These are phyloP conservation scores for Lasioglossum zephyrum DNA, from an alignment of 2,888 invertebrate genomes.

Conservation along the genomic window DNA sequence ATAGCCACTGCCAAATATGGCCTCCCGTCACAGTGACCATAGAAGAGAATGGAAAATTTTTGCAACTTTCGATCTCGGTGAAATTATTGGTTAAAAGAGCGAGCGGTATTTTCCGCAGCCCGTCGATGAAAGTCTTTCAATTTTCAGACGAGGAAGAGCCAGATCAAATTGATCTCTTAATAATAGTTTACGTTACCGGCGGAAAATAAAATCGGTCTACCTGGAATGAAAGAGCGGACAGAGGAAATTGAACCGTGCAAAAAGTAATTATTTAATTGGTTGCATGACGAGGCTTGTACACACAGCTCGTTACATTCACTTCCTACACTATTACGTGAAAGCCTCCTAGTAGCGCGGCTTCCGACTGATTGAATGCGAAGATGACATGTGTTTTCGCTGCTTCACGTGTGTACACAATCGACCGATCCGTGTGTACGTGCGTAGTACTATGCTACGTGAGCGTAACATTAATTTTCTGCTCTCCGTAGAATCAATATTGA, in stretches of 20 bases:
- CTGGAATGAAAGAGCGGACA: neutral
- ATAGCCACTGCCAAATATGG: conserved; percentile 7
- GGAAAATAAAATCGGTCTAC: neutral
- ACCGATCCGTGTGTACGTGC: neutral
- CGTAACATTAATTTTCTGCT: neutral
- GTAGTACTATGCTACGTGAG: neutral
- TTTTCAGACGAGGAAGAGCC: neutral
- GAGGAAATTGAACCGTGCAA: neutral
- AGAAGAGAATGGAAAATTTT: conserved; percentile 3
- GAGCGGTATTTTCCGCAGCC: neutral
- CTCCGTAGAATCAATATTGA: neutral
- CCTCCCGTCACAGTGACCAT: neutral
- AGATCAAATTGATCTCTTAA: neutral
- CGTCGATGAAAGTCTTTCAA: neutral
- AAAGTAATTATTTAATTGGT: conserved; percentile 10
- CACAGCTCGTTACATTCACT: neutral
- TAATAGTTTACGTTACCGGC: neutral
- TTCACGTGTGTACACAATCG: no score
- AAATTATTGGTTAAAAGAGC: neutral
- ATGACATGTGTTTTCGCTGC: conserved; percentile 5
- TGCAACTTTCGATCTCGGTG: neutral
- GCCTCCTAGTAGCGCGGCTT: neutral
- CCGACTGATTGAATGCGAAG: neutral
- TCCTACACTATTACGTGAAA: conserved; percentile 4
- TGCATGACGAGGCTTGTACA: conserved; percentile 5